These are phyloP conservation scores for Sinocyclocheilus grahami DNA, from an alignment of 2,113 vertebrate genomes.

Conservation along the genomic window DNA sequence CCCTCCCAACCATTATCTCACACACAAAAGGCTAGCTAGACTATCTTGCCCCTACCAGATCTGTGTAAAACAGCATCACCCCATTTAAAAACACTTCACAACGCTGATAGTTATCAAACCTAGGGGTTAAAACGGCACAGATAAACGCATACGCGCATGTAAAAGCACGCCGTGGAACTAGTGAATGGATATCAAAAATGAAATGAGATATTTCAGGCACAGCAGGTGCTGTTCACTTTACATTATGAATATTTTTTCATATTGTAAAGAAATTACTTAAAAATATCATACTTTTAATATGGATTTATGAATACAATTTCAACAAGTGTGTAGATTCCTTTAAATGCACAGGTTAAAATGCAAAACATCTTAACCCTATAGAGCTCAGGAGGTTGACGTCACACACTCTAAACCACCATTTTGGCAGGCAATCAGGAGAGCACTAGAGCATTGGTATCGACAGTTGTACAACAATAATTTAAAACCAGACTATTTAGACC, in stretches of 20 bases:
- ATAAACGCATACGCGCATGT: background rate
- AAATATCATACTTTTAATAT: background rate
- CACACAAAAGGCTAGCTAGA: slow-evolving; percentile 83
- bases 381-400: too few species aligned
- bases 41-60: slow-evolving; percentile 71
- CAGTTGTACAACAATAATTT: too few species aligned
- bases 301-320: background rate
- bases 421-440: too few species aligned
- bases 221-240: background rate
- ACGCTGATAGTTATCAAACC: background rate
- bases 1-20: slow-evolving; percentile 77
- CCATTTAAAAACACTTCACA: slow-evolving; percentile 32
- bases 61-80: slow-evolving; percentile 13
- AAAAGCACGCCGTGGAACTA: background rate
- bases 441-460: too few species aligned
- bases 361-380: background rate
- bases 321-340: background rate
- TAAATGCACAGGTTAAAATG: background rate
- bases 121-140: background rate
- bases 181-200: background rate
- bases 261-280: background rate
- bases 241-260: background rate
- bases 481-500: too few species aligned
- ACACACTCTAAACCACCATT: too few species aligned
- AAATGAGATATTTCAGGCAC: background rate